A percentile compares a stretch with the other conserved stretches of the same genome.
Evolutionary conservation across 2,888 invertebrate species (phyloP).

Genomic region (Tholera decimalis): DNA sequence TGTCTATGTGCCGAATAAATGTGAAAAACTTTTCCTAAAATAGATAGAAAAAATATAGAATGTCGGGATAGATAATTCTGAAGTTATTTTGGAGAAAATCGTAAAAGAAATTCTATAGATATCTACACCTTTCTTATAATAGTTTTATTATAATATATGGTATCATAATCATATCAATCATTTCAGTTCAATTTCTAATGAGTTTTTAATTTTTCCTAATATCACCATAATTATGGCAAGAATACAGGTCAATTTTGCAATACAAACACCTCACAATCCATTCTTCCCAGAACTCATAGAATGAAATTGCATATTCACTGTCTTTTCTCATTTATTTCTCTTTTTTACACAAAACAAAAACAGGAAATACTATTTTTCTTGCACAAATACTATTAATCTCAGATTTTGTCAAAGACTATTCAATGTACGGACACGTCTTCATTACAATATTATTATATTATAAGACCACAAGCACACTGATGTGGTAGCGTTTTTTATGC

Average conservation of each 20-base stretch:
- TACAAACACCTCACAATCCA: neutral
- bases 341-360: neutral
- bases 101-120: no score
- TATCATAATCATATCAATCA: no score
- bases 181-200: no score
- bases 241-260: neutral
- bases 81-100: no score
- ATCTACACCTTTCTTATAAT: no score
- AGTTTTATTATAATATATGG: no score
- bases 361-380: neutral
- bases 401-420: conserved; percentile 34
- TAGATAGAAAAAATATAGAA: no score
- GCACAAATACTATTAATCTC: conserved; percentile 13
- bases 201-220: no score
- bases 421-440: conserved; percentile 51
- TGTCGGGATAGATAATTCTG: no score
- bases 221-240: no score
- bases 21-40: no score
- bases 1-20: no score
- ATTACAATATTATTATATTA: conserved; percentile 46
- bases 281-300: neutral
- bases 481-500: neutral
- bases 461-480: conserved; percentile 30
- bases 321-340: neutral
- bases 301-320: neutral